Percentiles rank a stretch among this genome's conserved stretches.
Evolutionary conservation across 2,888 invertebrate species (phyloP).

Genomic region (Drosophila acutilabella): DNA sequence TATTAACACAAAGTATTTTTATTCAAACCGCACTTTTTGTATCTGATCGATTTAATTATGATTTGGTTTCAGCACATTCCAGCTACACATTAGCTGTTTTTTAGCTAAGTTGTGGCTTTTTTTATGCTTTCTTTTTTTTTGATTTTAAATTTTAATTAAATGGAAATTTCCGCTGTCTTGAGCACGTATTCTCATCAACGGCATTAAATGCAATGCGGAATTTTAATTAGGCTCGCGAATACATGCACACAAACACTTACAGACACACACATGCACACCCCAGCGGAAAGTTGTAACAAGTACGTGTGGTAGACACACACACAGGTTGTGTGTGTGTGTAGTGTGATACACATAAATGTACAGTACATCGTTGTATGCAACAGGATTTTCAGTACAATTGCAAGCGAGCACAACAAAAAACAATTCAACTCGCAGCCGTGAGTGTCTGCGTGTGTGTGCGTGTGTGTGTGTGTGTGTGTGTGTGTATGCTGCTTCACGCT

Average conservation of each 20-base stretch:
- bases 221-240: slow-evolving; percentile 74
- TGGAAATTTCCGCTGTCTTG: slow-evolving; percentile 74
- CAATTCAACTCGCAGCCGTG: background rate
- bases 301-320: background rate
- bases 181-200: slow-evolving; percentile 76
- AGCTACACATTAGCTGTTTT: slow-evolving; percentile 7
- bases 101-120: slow-evolving; percentile 16
- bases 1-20: background rate
- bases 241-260: slow-evolving; percentile 31
- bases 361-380: slow-evolving; percentile 35
- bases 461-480: background rate
- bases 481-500: background rate
- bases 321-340: slow-evolving; percentile 10
- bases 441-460: background rate
- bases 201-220: slow-evolving; percentile 76
- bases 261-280: slow-evolving; percentile 11
- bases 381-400: slow-evolving; percentile 48
- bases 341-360: background rate
- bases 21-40: background rate
- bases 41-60: background rate
- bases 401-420: slow-evolving; percentile 12
- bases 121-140: background rate
- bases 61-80: background rate
- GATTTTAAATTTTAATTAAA: slow-evolving; percentile 73
- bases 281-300: slow-evolving; percentile 14